Evolutionary conservation across 2,888 invertebrate species (phyloP), one percentile per base, ranked within the genome.

Genomic region (Scrobipalpa costella): DNA sequence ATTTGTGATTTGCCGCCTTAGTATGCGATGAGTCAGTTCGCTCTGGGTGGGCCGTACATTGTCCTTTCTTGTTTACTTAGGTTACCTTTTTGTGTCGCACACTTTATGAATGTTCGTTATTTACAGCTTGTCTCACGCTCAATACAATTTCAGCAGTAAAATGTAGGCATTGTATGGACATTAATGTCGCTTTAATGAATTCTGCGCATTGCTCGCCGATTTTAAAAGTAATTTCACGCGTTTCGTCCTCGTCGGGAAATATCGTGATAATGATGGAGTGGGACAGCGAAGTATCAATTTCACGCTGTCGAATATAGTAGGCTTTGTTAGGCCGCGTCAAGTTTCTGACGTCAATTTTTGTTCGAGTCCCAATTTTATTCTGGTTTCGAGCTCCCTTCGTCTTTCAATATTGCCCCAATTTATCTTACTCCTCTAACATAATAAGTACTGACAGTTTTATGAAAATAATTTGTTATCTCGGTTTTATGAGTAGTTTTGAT

Each of bases 291-390:
- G 73, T 69, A 76, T 76, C 75, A 80, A 83, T 83, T 84, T 84
- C 78, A 83, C 80, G 81, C 77, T 76, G 80, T 81, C 81, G 72
- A 74, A 74, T 76, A 47, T 15, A 61, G 61, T 52, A 59, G 61
- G 62, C 63, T 63, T 61, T 63, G 36, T 59, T 47, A 47, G 61
- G 38, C 57, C 11, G 55, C 19, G 57, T 65, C 69, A 67, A 75
- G 74, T 71, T 70, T 72, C 69, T 64, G 69, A 69, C 72, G 71
- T 74, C 73, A 76, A 74, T 77, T 78, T 79, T 76, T 38, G 27
- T n/a, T 19, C n/a, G 27, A 55, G 55, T n/a, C 13, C 40, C 58
- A 40, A 52, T 36, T 44, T 49, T 33, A 73, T 75, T 74, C 72
- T 67, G 69, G 68, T 69, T 68, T 75, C 75, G 64, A 44, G 44